A percentile compares a stretch with the other conserved stretches of the same genome.
phyloP scores from a whole-genome alignment of 1,140 invertebrate genomes.

The Drosophila funebris region DNA sequence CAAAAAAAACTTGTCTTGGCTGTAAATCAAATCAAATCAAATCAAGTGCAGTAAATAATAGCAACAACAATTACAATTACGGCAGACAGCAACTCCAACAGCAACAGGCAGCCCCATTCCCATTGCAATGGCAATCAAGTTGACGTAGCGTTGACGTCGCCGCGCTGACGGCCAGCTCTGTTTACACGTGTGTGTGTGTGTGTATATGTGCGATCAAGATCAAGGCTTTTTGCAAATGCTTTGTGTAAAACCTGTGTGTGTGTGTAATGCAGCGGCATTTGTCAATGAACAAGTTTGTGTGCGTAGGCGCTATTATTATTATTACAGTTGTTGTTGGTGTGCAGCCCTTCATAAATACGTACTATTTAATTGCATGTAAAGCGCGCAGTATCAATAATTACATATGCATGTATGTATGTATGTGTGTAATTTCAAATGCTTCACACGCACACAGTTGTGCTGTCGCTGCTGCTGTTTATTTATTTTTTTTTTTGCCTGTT shows the following conservation, averaged over 20 bases:
- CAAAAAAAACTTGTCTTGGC: conserved; percentile 57
- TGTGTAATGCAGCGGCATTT: conserved; percentile 36
- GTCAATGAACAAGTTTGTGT: conserved; percentile 41
- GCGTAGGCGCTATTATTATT: conserved; percentile 37
- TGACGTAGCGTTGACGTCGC: conserved; percentile 18
- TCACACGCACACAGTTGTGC: conserved; percentile 28
- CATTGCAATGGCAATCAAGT: conserved; percentile 53
- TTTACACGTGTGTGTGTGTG: conserved; percentile 17
- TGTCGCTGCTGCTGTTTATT: not conserved
- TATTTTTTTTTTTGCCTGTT: not conserved
- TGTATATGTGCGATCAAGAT: conserved; percentile 67
- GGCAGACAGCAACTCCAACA: conserved; percentile 13
- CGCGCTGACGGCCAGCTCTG: not conserved
- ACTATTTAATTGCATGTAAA: conserved; percentile 31
- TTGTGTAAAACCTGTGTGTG: conserved; percentile 23
- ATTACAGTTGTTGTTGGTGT: not conserved
- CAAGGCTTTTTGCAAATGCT: conserved; percentile 67
- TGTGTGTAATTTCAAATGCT: conserved; percentile 26
- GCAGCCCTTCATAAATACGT: conserved; percentile 55
- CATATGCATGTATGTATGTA: conserved; percentile 7
- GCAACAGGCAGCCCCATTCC: conserved; percentile 28
- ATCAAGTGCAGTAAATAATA: conserved; percentile 73
- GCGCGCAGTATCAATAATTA: conserved; percentile 19
- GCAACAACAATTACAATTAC: conserved; percentile 43
- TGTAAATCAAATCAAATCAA: conserved; percentile 80